Evolutionary conservation across 30 jellyfish, hydroid and myxozoan species (phyloP).

Genomic region (Cassiopea andromeda): DNA sequence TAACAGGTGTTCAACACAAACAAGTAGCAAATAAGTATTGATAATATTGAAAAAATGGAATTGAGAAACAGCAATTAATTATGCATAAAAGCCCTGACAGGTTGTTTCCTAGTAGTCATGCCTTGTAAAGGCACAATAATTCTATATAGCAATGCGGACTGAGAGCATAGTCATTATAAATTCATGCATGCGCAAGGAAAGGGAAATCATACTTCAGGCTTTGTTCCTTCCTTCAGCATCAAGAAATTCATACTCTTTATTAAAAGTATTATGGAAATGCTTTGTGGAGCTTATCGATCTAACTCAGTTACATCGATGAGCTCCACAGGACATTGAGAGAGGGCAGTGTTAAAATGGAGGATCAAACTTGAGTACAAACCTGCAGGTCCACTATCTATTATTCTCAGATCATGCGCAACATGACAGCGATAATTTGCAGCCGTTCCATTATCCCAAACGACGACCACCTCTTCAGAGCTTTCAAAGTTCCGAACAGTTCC

Average conservation of each 20-base stretch:
- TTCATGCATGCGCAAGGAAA: no score
- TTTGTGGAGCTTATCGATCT: no score
- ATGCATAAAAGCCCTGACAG: not conserved
- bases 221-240: no score
- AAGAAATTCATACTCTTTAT: no score
- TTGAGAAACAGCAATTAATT: not conserved
- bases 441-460: conserved; percentile 98
- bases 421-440: conserved; percentile 95
- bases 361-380: not conserved
- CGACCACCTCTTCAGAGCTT: conserved; percentile 92
- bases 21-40: not conserved
- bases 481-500: conserved; percentile 94
- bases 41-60: no score
- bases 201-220: no score
- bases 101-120: not conserved
- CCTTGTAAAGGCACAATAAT: not conserved
- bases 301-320: no score
- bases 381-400: conserved; percentile 2
- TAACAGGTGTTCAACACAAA: not conserved
- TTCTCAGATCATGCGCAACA: conserved; percentile 59
- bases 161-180: no score
- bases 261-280: no score
- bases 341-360: not conserved
- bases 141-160: not conserved
- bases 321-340: conserved; percentile 3